Evolutionary conservation across 2,797 vertebrate species (phyloP).

Genomic region (Hemitrygon akajei): DNA sequence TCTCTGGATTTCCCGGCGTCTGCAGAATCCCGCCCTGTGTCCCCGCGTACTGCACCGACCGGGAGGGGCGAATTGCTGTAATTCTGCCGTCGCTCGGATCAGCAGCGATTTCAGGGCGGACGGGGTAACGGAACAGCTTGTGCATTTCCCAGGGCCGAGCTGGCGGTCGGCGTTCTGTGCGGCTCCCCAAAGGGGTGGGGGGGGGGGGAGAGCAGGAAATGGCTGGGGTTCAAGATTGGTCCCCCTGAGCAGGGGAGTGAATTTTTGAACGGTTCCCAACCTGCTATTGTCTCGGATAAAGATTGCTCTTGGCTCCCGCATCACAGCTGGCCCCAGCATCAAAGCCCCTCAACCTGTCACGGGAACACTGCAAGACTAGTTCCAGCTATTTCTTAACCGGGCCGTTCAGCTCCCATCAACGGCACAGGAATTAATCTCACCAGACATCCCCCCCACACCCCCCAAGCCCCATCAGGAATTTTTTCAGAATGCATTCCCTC

Average conservation of each 20-base stretch:
- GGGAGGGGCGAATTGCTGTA: too few relatives aligned
- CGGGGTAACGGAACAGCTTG: background rate
- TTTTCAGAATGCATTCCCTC: too few relatives aligned
- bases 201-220: background rate
- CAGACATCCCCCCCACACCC: too few relatives aligned
- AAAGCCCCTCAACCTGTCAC: background rate
- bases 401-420: background rate
- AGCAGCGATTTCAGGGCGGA: background rate
- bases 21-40: too few relatives aligned
- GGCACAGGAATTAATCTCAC: too few relatives aligned
- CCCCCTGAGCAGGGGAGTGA: background rate
- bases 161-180: too few relatives aligned
- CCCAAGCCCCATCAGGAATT: too few relatives aligned
- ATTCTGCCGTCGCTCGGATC: too few relatives aligned
- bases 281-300: background rate
- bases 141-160: background rate
- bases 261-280: background rate
- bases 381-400: background rate
- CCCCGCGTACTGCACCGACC: too few relatives aligned
- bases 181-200: background rate
- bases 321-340: background rate
- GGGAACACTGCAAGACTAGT: background rate
- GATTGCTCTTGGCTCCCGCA: background rate
- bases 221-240: background rate
- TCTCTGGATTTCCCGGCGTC: too few relatives aligned